A percentile compares a stretch with the other conserved stretches of the same genome.
phyloP scores from a whole-genome alignment of 2,113 vertebrate species.

The Dicerorhinus sumatrensis region DNA sequence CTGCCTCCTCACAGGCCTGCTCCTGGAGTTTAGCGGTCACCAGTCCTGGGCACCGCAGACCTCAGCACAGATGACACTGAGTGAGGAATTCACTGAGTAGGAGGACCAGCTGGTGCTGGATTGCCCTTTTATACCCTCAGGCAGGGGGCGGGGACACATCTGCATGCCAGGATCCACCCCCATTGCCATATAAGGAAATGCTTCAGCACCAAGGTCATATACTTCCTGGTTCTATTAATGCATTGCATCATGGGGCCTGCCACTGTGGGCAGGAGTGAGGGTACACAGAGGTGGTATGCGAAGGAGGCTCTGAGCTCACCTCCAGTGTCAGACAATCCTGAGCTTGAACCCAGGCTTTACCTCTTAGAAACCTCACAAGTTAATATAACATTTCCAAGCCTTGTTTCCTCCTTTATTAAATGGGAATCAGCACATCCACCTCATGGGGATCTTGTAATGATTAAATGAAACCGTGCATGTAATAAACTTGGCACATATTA shows the following conservation, averaged over 20 bases:
- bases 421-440: not conserved
- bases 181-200: not conserved
- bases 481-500: not conserved
- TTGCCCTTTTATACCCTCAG: not conserved
- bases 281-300: not conserved
- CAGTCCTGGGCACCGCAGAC: not conserved
- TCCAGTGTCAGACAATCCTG: not conserved
- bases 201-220: not conserved
- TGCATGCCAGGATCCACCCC: not conserved
- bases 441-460: not conserved
- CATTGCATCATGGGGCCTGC: not conserved
- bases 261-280: not conserved
- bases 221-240: not conserved
- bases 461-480: not conserved
- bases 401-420: not conserved
- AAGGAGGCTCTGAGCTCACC: not conserved
- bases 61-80: not conserved
- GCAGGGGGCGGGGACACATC: accelerated
- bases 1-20: not conserved
- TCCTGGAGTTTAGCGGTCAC: not conserved
- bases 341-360: not conserved
- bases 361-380: not conserved
- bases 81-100: not conserved
- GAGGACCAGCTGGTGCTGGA: not conserved
- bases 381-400: not conserved